These are phyloP conservation scores for Hydrotaea cyrtoneurina DNA, from an alignment of 2,888 invertebrate genomes.

Conservation along the genomic window DNA sequence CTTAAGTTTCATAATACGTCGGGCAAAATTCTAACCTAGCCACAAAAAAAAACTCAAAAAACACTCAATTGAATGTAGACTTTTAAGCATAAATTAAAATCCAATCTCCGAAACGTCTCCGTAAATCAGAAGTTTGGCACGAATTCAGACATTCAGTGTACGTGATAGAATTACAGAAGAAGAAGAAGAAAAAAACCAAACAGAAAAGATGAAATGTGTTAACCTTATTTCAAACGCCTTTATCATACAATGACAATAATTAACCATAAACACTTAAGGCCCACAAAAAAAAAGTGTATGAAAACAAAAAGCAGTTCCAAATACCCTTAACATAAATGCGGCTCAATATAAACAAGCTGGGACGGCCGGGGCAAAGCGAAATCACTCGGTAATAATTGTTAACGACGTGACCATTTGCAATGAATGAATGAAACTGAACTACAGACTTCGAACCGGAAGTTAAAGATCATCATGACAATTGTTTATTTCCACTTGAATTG, in stretches of 20 bases:
- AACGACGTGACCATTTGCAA: background rate
- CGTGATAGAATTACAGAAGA: conserved; percentile 14
- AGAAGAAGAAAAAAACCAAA: no score
- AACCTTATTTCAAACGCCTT: background rate
- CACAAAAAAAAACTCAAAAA: background rate
- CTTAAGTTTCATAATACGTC: background rate
- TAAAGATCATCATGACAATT: conserved; percentile 59
- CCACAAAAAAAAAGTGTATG: background rate
- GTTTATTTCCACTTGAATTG: conserved; percentile 34
- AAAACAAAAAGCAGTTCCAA: background rate
- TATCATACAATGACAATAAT: background rate
- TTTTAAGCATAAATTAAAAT: conserved; percentile 6
- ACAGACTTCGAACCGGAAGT: conserved; percentile 57
- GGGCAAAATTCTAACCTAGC: background rate
- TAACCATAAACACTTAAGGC: background rate
- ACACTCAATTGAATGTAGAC: background rate
- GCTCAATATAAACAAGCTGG: background rate
- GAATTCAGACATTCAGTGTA: background rate
- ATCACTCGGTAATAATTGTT: background rate
- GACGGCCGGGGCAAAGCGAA: background rate
- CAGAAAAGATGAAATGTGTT: background rate
- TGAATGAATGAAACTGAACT: conserved; percentile 28
- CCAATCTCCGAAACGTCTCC: background rate
- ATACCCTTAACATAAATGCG: background rate
- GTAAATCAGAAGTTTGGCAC: background rate